Evolutionary conservation across 2,113 vertebrate species (phyloP).

Genomic region (Mirza zaza): DNA sequence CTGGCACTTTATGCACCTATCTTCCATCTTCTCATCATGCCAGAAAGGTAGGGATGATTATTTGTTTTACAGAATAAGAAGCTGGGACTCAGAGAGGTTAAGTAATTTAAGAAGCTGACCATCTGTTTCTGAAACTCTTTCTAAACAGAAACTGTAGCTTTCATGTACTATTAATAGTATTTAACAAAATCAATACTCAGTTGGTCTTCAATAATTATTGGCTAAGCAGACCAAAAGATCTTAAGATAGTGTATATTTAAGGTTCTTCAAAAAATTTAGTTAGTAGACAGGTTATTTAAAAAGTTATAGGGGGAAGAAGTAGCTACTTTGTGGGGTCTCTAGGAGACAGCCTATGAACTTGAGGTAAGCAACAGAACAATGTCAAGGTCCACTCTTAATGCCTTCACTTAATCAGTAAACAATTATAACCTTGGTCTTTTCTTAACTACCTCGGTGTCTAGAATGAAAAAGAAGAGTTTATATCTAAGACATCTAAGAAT

Average conservation of each 20-base stretch:
- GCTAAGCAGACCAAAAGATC: neutral
- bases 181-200: constrained; percentile 38
- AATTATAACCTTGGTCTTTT: constrained; percentile 42
- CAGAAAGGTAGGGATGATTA: neutral
- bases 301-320: neutral
- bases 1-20: neutral
- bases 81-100: neutral
- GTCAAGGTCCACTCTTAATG: constrained; percentile 21
- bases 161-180: constrained; percentile 42
- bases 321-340: neutral
- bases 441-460: constrained; percentile 10
- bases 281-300: constrained; percentile 18
- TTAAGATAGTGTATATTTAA: constrained; percentile 55
- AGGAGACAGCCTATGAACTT: neutral
- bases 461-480: constrained; percentile 45
- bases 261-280: constrained; percentile 42
- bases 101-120: constrained; percentile 8
- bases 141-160: constrained; percentile 33
- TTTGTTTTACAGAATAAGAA: constrained; percentile 39
- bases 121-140: constrained; percentile 28
- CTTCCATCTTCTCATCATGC: neutral
- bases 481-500: neutral
- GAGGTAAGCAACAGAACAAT: neutral
- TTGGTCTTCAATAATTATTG: constrained; percentile 33
- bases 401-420: neutral